A percentile compares a stretch with the other conserved stretches of the same genome.
These are phyloP conservation scores for Archips crataeganus DNA, from an alignment of 2,888 invertebrate genomes.

Conservation along the genomic window DNA sequence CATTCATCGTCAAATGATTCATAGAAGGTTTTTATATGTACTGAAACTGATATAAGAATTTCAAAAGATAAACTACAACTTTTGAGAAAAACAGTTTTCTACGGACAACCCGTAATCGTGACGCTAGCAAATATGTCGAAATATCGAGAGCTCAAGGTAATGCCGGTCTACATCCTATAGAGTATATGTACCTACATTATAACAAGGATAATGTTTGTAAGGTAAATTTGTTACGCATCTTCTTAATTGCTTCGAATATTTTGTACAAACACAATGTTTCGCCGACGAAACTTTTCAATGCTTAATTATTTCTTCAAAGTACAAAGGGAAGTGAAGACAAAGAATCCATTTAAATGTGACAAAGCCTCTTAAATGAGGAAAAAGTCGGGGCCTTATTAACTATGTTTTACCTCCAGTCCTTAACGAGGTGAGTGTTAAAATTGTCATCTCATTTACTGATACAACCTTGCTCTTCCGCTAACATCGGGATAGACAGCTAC, in stretches of 20 bases:
- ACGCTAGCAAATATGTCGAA: too few species aligned
- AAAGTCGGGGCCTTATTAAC: slow-evolving; percentile 10
- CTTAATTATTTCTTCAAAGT: slow-evolving; percentile 24
- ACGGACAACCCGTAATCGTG: too few species aligned
- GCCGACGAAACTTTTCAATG: slow-evolving; percentile 3
- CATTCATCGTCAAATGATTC: too few species aligned
- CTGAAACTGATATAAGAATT: too few species aligned
- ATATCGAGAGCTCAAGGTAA: too few species aligned
- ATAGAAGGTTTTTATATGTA: too few species aligned
- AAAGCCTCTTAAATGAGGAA: slow-evolving; percentile 27
- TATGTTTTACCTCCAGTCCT: slow-evolving; percentile 8
- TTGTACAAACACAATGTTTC: background rate
- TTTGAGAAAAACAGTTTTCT: too few species aligned
- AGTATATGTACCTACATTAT: background rate
- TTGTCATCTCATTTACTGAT: background rate
- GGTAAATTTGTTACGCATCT: background rate
- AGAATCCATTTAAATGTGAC: slow-evolving; percentile 33
- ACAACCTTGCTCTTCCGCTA: too few species aligned
- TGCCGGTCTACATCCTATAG: too few species aligned
- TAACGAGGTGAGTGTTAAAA: background rate
- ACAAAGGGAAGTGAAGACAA: slow-evolving; percentile 24
- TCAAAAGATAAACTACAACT: too few species aligned
- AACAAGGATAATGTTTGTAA: background rate
- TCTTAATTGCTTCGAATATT: background rate
- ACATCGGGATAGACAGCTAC: too few species aligned